These are phyloP conservation scores for Asobara japonica DNA, from an alignment of 1,140 invertebrate genomes.

Conservation along the genomic window DNA sequence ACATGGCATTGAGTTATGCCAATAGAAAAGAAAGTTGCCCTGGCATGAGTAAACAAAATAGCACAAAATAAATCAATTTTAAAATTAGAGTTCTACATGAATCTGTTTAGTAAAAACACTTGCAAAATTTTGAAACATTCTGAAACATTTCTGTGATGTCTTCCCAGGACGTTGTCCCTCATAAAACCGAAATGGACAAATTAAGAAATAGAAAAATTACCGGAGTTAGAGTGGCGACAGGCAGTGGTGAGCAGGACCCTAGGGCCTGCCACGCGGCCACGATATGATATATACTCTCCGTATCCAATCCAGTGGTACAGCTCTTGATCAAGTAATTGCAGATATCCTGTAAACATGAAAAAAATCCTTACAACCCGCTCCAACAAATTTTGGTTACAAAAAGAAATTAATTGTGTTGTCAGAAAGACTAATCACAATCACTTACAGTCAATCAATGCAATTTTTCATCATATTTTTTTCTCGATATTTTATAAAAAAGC, in stretches of 20 bases:
- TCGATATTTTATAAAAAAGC: too few relatives aligned
- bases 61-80: too few relatives aligned
- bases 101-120: neutral
- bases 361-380: conserved; percentile 5
- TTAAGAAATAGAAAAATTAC: too few relatives aligned
- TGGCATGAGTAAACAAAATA: too few relatives aligned
- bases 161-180: too few relatives aligned
- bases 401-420: conserved; percentile 35
- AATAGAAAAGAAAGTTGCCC: too few relatives aligned
- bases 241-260: conserved; percentile 60
- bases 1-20: too few relatives aligned
- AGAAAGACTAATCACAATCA: conserved; percentile 65
- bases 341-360: conserved; percentile 63
- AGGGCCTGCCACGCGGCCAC: conserved; percentile 65
- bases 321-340: conserved; percentile 66
- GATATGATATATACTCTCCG: conserved; percentile 68
- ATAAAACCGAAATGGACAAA: too few relatives aligned
- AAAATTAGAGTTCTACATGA: too few relatives aligned
- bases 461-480: conserved; percentile 57
- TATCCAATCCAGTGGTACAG: conserved; percentile 50
- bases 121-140: neutral
- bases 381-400: neutral
- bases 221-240: conserved; percentile 44
- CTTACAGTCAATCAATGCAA: conserved; percentile 56
- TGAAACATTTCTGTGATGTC: too few relatives aligned